Conservation (phyloP, 2,888 invertebrate genomes). For the Melanargia galathea region DNA sequence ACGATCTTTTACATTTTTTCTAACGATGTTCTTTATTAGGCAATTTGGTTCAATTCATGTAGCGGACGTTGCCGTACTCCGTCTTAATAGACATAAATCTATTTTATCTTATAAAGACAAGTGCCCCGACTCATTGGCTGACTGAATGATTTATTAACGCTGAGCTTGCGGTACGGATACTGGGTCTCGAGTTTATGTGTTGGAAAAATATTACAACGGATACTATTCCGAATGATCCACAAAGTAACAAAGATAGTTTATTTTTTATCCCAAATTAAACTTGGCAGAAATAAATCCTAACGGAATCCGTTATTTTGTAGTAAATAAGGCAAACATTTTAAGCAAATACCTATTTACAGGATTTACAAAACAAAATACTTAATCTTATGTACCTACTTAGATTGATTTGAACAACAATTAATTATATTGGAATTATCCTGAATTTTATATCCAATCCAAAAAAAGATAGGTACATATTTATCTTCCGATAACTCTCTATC, state of each 20-base stretch:
- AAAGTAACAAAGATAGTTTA: neutral
- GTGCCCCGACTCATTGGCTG: conserved; percentile 2
- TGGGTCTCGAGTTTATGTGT: neutral
- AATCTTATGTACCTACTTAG: too few species aligned
- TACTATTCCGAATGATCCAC: neutral
- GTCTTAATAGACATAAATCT: conserved; percentile 11
- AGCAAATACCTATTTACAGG: too few species aligned
- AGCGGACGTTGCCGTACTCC: conserved; percentile 15
- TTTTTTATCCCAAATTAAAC: too few species aligned
- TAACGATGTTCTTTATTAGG: neutral
- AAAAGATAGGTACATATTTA: too few species aligned
- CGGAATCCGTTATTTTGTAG: too few species aligned
- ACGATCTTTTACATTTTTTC: neutral
- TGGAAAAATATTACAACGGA: neutral
- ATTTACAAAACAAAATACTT: too few species aligned
- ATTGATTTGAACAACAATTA: too few species aligned
- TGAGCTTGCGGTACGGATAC: neutral
- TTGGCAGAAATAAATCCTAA: too few species aligned
- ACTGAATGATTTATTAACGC: conserved; percentile 13
- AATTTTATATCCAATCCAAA: too few species aligned
- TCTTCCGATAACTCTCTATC: too few species aligned
- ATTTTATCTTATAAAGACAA: conserved; percentile 11
- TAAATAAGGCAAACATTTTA: neutral
- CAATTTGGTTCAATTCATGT: conserved; percentile 1
- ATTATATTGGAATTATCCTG: too few species aligned